Evolutionary conservation across 1,140 invertebrate species (phyloP).

Genomic region (Paramacrobiotus metropolitanus): DNA sequence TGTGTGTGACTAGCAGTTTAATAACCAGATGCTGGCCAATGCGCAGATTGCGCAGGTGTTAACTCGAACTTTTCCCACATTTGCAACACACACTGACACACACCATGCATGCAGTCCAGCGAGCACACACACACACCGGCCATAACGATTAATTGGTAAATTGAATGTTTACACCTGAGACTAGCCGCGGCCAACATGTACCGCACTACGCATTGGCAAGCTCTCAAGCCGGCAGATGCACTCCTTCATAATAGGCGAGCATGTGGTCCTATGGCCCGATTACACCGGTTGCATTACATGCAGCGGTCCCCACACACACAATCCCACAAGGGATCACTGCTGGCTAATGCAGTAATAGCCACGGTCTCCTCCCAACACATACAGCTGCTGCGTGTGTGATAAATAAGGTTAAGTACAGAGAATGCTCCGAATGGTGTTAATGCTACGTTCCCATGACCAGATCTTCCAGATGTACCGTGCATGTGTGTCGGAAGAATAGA

Average conservation of each 20-base stretch:
- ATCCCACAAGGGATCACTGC: too few relatives aligned
- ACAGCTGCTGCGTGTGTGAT: too few relatives aligned
- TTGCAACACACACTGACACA: neutral
- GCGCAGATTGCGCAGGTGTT: conserved; percentile 2
- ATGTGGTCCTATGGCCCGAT: neutral
- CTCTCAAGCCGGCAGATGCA: neutral
- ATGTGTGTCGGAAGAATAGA: too few relatives aligned
- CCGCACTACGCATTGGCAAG: neutral
- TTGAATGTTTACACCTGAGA: neutral
- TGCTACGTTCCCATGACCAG: too few relatives aligned
- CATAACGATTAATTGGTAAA: neutral
- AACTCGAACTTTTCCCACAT: neutral
- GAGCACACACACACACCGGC: neutral
- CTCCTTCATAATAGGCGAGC: neutral
- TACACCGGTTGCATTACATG: neutral
- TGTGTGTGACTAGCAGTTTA: too few relatives aligned
- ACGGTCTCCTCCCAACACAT: too few relatives aligned
- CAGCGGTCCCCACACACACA: neutral
- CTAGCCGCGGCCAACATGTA: neutral
- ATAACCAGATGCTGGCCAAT: too few relatives aligned
- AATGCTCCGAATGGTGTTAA: too few relatives aligned
- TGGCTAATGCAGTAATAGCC: too few relatives aligned
- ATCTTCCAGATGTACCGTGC: too few relatives aligned
- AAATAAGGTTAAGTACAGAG: too few relatives aligned
- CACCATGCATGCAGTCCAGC: neutral